Conservation (phyloP, 2,113 vertebrate genomes). For the Gasterosteus aculeatus region DNA sequence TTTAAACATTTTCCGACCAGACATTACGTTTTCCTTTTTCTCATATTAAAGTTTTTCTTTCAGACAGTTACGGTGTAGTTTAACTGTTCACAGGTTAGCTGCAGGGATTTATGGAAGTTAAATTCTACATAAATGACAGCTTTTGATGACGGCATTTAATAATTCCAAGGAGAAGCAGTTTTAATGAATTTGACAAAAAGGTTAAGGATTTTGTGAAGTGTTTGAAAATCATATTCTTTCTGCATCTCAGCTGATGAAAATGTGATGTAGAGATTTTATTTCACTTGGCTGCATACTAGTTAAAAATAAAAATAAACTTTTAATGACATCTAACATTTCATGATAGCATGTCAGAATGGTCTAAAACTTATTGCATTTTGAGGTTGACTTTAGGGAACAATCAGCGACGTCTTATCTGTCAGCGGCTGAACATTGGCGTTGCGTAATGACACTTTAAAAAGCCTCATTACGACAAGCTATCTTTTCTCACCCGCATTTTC, state of each 20-base stretch:
- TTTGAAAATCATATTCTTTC: conserved; percentile 40
- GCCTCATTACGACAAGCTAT: conserved; percentile 58
- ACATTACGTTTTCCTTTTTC: conserved; percentile 45
- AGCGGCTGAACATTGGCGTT: conserved; percentile 53
- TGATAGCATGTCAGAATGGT: conserved; percentile 54
- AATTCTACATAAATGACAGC: conserved; percentile 48
- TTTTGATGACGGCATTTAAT: conserved; percentile 51
- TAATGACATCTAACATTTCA: conserved; percentile 29
- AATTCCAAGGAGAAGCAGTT: conserved; percentile 59
- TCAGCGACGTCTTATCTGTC: conserved; percentile 58
- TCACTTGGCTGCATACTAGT: conserved; percentile 8
- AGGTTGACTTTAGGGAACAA: conserved; percentile 38
- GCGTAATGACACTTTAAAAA: conserved; percentile 64
- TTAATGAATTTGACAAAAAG: conserved; percentile 52
- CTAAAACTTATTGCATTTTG: conserved; percentile 48
- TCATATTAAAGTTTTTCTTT: conserved; percentile 49
- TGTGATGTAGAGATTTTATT: conserved; percentile 41
- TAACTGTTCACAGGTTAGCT: conserved; percentile 38
- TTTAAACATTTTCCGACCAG: conserved; percentile 49
- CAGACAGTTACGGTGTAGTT: conserved; percentile 56
- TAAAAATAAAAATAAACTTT: conserved; percentile 17
- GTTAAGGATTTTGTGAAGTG: conserved; percentile 37
- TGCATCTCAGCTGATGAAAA: conserved; percentile 37
- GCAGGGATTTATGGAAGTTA: conserved; percentile 46
- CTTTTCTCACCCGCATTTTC: conserved; percentile 54